Base-by-base conservation (phyloP, 2,113 vertebrate species). In the Pseudorasbora parva region DNA sequence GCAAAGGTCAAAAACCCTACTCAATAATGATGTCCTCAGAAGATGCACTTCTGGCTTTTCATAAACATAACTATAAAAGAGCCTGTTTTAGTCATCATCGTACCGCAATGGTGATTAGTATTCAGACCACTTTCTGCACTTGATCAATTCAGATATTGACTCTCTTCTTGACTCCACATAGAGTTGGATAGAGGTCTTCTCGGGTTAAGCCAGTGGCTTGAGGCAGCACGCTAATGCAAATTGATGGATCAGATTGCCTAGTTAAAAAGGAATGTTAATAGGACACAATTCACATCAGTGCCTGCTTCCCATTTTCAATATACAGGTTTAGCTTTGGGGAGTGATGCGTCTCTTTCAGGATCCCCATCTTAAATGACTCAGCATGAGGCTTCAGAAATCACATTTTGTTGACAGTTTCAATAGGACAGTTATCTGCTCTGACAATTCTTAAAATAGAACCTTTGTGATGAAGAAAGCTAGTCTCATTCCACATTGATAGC, bases 141-240 rank as follows among this genome's bases (percentile, higher is more conserved):
- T 75, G 82, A 83, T 83, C 41, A 71, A 23, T 83, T 45, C 4
- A 51, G 51, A 43, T 69, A 71, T 71, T 72, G 54, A 86, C 77
- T 66, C 25, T 59, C 45, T 62, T 76, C 45, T 62, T 30, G 27
- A 83, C 17, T 64, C 47, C 75, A 79, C 21, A 37, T 68, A 78
- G 45, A 41, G 21, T 72, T 74, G 33, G 75, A 68, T 62, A 54
- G 75, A 86, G 68, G 49, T 54, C 37, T 54, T 19, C 27, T 21
- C 74, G 77, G 68, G 81, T 21, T 49, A 47, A 80, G 69, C 33
- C 57, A 80, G 56, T 56, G n/a, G 59, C 81, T 78, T 75, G 14
- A 76, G 57, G 59, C 33, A 59, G 57, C 43, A 41, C 5, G 8
- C 23, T 76, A 62, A 77, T 71, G 49, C 59, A 69, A 76, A 71